phyloP scores from a whole-genome alignment of 2,113 vertebrate species.

The Herpetotheres cachinnans region DNA sequence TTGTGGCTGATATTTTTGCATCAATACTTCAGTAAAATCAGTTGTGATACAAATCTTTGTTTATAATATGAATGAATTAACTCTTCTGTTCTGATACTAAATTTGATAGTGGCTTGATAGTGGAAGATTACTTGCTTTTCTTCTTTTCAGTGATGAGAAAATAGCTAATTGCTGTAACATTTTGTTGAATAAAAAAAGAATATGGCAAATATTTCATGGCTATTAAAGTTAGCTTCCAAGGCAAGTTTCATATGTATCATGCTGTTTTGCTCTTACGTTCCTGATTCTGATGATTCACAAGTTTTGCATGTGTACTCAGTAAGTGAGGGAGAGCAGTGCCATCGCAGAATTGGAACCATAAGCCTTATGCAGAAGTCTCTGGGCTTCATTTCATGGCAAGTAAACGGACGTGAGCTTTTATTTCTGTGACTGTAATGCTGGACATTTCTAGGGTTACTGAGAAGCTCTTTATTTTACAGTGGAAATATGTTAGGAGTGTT shows the following conservation, averaged over 20 bases:
- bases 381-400: not conserved
- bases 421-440: not conserved
- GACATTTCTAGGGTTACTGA: not conserved
- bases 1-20: not conserved
- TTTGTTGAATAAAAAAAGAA: not conserved
- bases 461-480: not conserved
- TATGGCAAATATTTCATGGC: not conserved
- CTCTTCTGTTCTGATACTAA: not conserved
- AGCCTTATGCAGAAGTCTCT: not conserved
- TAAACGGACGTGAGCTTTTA: not conserved
- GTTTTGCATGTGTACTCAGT: not conserved
- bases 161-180: not conserved
- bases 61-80: not conserved
- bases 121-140: not conserved
- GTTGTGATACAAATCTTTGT: not conserved
- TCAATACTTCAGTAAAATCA: not conserved
- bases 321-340: not conserved
- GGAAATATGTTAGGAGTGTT: not conserved
- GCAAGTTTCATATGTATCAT: not conserved
- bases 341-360: not conserved
- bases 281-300: not conserved
- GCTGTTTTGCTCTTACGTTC: not conserved
- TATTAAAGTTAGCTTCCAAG: not conserved
- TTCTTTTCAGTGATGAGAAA: not conserved
- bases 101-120: not conserved